Evolutionary conservation across 2,113 vertebrate species (phyloP).

Genomic region (Pelodiscus sinensis): DNA sequence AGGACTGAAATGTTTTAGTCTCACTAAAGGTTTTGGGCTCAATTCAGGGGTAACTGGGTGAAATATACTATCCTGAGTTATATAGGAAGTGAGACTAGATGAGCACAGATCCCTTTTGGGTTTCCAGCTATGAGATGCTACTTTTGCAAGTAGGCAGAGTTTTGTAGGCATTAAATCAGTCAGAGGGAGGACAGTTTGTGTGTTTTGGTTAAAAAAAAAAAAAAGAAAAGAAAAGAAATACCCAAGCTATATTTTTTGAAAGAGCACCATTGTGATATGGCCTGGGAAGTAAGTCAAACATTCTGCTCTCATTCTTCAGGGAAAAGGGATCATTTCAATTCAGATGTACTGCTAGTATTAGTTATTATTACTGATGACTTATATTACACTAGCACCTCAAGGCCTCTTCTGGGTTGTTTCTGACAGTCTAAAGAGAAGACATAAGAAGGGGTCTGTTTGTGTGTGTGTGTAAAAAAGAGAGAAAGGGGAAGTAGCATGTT

Average conservation of each 20-base stretch:
- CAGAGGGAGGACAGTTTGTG: neutral
- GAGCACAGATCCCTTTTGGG: too few species aligned
- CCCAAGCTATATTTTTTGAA: neutral
- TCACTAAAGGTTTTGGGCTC: too few species aligned
- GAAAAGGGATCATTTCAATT: too few species aligned
- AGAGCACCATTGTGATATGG: neutral
- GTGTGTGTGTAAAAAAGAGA: neutral
- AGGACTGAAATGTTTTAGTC: too few species aligned
- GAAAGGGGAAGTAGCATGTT: neutral
- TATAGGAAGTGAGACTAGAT: too few species aligned
- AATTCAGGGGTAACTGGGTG: too few species aligned
- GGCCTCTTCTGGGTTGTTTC: neutral
- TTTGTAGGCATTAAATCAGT: neutral
- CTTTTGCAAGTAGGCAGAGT: fast-evolving
- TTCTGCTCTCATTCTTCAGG: neutral
- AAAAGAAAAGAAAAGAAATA: too few species aligned
- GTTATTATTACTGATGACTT: neutral
- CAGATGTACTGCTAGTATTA: neutral
- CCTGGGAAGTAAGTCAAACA: neutral
- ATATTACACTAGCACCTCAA: neutral
- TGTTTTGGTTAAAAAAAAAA: neutral
- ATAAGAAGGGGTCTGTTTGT: neutral
- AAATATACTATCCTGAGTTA: too few species aligned
- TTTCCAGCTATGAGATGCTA: neutral
- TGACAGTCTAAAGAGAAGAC: neutral